phyloP scores from a whole-genome alignment of 2,797 vertebrate genomes.

The Schizopygopsis malacanthus region DNA sequence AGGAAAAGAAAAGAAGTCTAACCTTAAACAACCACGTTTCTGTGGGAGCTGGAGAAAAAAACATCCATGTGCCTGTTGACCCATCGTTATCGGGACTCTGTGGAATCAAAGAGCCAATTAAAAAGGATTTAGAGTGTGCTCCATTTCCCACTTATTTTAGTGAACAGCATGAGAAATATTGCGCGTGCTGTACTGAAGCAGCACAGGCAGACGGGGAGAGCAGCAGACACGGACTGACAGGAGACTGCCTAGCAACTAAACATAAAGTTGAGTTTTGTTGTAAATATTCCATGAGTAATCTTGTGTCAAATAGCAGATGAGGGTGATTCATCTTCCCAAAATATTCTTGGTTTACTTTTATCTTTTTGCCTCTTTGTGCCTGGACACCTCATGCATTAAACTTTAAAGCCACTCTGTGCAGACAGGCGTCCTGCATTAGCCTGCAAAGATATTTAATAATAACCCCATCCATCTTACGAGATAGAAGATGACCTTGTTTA shows the following conservation, averaged over 20 bases:
- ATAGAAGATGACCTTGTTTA: constrained; percentile 57
- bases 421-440: constrained; percentile 54
- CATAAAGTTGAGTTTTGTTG: neutral
- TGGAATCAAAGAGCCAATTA: constrained; percentile 63
- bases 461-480: constrained; percentile 58
- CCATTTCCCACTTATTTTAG: constrained; percentile 38
- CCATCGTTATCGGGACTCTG: constrained; percentile 55
- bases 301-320: constrained; percentile 19
- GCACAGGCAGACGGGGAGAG: neutral
- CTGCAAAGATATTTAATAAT: constrained; percentile 54
- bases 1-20: constrained; percentile 41
- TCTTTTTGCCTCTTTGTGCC: constrained; percentile 27
- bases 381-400: constrained; percentile 59
- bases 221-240: neutral
- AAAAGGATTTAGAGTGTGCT: constrained; percentile 55
- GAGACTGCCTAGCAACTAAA: neutral
- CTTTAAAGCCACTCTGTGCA: constrained; percentile 60
- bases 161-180: constrained; percentile 30
- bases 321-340: constrained; percentile 31
- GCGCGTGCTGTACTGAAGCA: neutral
- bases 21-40: constrained; percentile 43
- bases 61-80: constrained; percentile 55
- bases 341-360: constrained; percentile 40
- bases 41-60: constrained; percentile 36
- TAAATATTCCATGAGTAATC: constrained; percentile 21